Conservation (phyloP, 2,113 vertebrate species). For the Ptyas mucosa region DNA sequence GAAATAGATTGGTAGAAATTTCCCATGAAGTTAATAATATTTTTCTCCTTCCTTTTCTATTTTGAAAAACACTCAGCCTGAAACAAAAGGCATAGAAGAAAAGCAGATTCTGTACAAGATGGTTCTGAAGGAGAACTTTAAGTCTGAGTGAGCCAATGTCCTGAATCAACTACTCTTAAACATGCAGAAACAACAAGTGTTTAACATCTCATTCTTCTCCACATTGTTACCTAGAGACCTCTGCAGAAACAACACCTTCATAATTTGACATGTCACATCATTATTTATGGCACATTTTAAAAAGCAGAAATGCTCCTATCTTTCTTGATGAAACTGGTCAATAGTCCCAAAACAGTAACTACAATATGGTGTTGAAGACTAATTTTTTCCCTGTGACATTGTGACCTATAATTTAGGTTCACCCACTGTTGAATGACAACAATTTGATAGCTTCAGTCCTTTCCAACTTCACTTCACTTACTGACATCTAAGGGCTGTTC, state of each 20-base stretch:
- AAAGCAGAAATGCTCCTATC: background rate
- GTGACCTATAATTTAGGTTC: slow-evolving; percentile 30
- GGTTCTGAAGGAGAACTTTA: background rate
- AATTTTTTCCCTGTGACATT: slow-evolving; percentile 27
- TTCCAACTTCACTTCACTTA: slow-evolving; percentile 29
- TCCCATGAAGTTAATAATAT: background rate
- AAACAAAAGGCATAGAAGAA: background rate
- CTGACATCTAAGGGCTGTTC: slow-evolving; percentile 15
- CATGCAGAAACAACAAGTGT: background rate
- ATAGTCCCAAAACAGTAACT: slow-evolving; percentile 37
- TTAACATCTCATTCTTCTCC: background rate
- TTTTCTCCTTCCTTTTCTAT: background rate
- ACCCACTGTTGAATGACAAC: slow-evolving; percentile 37
- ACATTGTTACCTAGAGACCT: background rate
- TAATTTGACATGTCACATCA: background rate
- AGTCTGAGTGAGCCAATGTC: background rate
- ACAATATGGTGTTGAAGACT: slow-evolving; percentile 30
- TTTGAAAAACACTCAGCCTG: background rate
- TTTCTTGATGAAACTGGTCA: background rate
- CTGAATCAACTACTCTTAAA: background rate
- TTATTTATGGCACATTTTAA: background rate
- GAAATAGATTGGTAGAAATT: background rate
- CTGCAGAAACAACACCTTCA: background rate
- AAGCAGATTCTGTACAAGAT: background rate
- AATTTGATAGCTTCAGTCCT: slow-evolving; percentile 6